A percentile compares a stretch with the other conserved stretches of the same genome.
These are phyloP conservation scores for Hydrotaea cyrtoneurina DNA, from an alignment of 2,888 invertebrate species.

Conservation along the genomic window DNA sequence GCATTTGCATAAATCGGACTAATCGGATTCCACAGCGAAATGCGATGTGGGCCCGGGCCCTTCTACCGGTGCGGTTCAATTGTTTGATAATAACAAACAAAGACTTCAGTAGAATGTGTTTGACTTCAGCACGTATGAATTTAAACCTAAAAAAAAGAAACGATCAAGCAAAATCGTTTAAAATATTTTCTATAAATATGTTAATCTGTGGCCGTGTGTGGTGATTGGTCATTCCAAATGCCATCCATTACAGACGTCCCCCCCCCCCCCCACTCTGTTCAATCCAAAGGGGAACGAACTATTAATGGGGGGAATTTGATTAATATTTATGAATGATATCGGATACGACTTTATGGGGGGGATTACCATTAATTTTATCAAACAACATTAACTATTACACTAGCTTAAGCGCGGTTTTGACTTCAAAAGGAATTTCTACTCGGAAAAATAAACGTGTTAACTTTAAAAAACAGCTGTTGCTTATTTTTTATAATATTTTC, in stretches of 20 bases:
- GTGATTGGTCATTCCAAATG: neutral
- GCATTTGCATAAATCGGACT: neutral
- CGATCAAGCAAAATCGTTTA: neutral
- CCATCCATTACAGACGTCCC: too few relatives aligned
- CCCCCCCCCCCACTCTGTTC: too few relatives aligned
- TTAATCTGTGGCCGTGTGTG: neutral
- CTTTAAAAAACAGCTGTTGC: too few relatives aligned
- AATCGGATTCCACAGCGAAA: neutral
- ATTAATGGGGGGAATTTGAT: neutral
- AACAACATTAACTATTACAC: too few relatives aligned
- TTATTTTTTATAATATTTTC: too few relatives aligned
- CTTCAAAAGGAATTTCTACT: too few relatives aligned
- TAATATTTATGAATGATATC: neutral
- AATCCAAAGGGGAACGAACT: slow-evolving; percentile 15
- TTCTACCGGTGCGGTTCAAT: neutral
- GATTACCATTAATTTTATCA: too few relatives aligned
- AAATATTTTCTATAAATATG: slow-evolving; percentile 4
- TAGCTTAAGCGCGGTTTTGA: too few relatives aligned
- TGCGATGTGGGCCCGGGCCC: neutral
- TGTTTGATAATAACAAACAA: neutral
- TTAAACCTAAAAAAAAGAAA: neutral
- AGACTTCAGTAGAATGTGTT: too few relatives aligned
- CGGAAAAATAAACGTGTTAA: too few relatives aligned
- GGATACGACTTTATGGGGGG: neutral
- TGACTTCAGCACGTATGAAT: neutral